These are phyloP conservation scores for Pocillopora meandrina DNA, from an alignment of 92 coral and sea anemone species.

Conservation along the genomic window DNA sequence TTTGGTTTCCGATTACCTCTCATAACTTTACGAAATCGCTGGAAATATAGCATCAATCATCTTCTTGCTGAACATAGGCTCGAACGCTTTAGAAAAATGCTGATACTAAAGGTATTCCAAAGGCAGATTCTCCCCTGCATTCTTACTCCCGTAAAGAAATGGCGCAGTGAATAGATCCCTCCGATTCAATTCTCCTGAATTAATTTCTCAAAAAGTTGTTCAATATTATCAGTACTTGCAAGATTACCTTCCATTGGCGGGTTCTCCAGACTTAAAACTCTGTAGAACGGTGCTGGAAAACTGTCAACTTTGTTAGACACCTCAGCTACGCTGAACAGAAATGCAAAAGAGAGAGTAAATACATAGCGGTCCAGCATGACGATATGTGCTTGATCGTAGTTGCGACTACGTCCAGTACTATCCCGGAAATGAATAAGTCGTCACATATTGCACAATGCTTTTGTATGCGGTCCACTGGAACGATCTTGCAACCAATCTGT, in stretches of 20 bases:
- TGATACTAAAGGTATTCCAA: no score
- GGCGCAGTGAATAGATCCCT: no score
- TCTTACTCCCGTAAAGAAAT: no score
- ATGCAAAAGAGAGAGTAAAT: not conserved
- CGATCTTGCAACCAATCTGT: conserved; percentile 6
- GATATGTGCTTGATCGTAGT: not conserved
- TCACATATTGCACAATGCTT: not conserved
- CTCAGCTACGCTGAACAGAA: not conserved
- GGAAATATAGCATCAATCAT: no score
- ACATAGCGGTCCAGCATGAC: not conserved
- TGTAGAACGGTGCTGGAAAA: conserved; percentile 25
- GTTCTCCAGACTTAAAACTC: not conserved
- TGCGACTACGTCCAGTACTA: no score
- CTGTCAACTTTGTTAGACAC: not conserved
- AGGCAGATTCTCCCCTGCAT: no score
- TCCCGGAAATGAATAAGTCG: not conserved
- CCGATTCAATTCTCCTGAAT: no score
- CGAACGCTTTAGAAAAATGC: no score
- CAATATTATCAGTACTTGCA: not conserved
- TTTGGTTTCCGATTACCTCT: no score
- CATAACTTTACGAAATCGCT: no score
- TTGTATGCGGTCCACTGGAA: not conserved
- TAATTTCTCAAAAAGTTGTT: no score
- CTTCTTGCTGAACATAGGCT: no score
- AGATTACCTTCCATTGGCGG: conserved; percentile 25